phyloP scores from a whole-genome alignment of 2,113 vertebrate species.

The Ovis canadensis region DNA sequence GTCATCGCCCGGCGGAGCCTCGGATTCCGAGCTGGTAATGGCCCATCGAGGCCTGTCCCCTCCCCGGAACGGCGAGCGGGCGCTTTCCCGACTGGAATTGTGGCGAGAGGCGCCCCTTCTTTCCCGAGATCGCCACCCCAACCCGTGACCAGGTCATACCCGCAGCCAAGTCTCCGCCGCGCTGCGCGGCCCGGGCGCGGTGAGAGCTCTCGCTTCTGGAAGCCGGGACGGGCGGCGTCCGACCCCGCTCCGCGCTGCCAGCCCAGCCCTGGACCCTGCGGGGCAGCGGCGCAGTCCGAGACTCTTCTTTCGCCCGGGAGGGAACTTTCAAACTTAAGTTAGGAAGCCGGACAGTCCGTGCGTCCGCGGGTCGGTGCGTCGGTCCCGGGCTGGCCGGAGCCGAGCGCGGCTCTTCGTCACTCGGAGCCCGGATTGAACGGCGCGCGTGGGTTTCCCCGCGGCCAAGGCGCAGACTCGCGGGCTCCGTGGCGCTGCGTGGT shows the following conservation, averaged over 20 bases:
- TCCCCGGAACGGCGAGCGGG: background rate
- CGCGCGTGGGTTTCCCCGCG: constrained; percentile 49
- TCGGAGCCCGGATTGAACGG: constrained; percentile 67
- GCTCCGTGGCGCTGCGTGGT: constrained; percentile 41
- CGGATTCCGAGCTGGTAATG: background rate
- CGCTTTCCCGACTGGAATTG: background rate
- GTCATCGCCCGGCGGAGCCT: background rate
- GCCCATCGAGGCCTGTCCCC: background rate
- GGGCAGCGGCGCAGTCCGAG: background rate
- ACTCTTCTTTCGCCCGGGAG: constrained; percentile 10
- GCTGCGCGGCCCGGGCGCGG: background rate
- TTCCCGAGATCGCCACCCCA: background rate
- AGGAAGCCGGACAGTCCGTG: background rate
- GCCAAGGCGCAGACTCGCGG: constrained; percentile 42
- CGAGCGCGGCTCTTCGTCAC: constrained; percentile 61
- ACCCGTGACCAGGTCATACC: background rate
- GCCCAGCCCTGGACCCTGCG: background rate
- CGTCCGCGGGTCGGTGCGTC: background rate
- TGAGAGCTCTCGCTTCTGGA: background rate
- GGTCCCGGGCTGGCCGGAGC: background rate
- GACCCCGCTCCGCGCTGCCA: background rate
- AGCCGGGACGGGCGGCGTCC: background rate
- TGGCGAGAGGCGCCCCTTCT: background rate
- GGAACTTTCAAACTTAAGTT: constrained; percentile 77
- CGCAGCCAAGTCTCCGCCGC: background rate